Evolutionary conservation across 2,797 vertebrate genomes (phyloP).

Genomic region (Sus cebifrons): DNA sequence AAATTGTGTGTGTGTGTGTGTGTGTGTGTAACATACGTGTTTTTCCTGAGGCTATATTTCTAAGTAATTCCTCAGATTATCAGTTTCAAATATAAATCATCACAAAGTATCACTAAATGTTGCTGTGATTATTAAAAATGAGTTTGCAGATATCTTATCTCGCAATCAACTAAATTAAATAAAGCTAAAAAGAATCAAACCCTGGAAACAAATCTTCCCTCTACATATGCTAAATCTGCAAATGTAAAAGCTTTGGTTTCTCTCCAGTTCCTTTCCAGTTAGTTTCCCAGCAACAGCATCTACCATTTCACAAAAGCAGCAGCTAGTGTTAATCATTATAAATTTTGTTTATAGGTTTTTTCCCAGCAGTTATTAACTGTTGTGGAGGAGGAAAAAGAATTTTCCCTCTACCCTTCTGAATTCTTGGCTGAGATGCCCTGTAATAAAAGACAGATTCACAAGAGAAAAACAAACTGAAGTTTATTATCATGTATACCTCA

Average conservation of each 20-base stretch:
- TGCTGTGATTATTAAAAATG: not conserved
- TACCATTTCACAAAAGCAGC: not conserved
- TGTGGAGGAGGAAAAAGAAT: not conserved
- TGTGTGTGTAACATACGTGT: too few species aligned
- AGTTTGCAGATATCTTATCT: not conserved
- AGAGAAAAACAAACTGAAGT: not conserved
- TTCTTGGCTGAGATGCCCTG: not conserved
- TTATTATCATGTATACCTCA: not conserved
- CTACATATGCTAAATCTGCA: not conserved
- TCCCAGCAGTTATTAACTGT: not conserved
- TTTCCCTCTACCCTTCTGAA: not conserved
- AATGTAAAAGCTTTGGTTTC: not conserved
- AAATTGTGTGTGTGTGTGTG: not conserved
- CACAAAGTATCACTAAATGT: not conserved
- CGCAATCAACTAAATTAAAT: slow-evolving; percentile 7
- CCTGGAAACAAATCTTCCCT: not conserved
- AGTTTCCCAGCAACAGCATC: slow-evolving; percentile 23
- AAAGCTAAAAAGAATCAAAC: not conserved
- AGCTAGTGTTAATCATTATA: not conserved
- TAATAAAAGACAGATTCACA: not conserved
- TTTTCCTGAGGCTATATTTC: not conserved
- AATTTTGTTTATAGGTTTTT: not conserved
- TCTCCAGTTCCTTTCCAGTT: not conserved
- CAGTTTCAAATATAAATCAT: slow-evolving; percentile 10
- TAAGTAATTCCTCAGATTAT: slow-evolving; percentile 23